Evolutionary conservation across 2,888 invertebrate species (phyloP).

Genomic region (Cinara cedri): DNA sequence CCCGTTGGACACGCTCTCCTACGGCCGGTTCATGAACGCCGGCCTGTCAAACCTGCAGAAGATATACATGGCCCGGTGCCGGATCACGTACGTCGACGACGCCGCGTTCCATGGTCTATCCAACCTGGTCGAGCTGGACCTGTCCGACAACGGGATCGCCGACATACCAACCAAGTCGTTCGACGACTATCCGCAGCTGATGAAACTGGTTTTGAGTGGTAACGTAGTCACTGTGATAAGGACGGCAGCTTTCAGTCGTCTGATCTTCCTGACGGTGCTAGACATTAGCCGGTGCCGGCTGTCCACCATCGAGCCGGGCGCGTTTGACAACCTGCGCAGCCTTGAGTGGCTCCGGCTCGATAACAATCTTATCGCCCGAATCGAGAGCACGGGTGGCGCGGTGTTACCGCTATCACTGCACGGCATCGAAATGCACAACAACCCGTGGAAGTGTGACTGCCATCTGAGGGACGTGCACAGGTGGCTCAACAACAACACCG

Average conservation of each 20-base stretch:
- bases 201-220: slow-evolving; percentile 80
- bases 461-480: slow-evolving; percentile 76
- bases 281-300: slow-evolving; percentile 84
- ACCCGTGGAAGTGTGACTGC: slow-evolving; percentile 90
- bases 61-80: slow-evolving; percentile 80
- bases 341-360: slow-evolving; percentile 85
- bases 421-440: slow-evolving; percentile 81
- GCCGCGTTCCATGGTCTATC: slow-evolving; percentile 83
- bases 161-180: slow-evolving; percentile 81
- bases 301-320: slow-evolving; percentile 76
- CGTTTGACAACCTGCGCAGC: slow-evolving; percentile 80
- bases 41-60: slow-evolving; percentile 85
- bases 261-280: slow-evolving; percentile 78
- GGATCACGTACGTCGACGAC: slow-evolving; percentile 77
- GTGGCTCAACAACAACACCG: slow-evolving; percentile 76
- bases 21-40: slow-evolving; percentile 78
- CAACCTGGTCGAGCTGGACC: slow-evolving; percentile 86
- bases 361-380: slow-evolving; percentile 77
- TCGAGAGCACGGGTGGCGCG: slow-evolving; percentile 73
- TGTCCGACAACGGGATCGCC: slow-evolving; percentile 80
- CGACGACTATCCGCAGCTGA: slow-evolving; percentile 77
- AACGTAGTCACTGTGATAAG: slow-evolving; percentile 80
- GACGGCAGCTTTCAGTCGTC: slow-evolving; percentile 75
- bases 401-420: slow-evolving; percentile 77
- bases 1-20: slow-evolving; percentile 74